phyloP scores from a whole-genome alignment of 2,113 vertebrate species.

The Dasyurus viverrinus region DNA sequence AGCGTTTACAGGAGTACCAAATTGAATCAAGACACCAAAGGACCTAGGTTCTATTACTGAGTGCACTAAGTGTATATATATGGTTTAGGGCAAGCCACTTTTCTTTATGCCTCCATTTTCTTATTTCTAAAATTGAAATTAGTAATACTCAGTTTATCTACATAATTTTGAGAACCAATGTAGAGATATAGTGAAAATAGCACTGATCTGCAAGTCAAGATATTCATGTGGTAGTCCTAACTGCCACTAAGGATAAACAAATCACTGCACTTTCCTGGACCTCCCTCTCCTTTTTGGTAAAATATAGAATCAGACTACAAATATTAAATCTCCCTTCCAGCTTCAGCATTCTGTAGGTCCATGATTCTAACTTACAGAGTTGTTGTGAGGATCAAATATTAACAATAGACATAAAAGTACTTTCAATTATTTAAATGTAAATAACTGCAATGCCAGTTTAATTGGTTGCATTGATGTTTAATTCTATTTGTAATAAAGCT shows the following conservation, averaged over 20 bases:
- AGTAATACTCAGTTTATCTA: background rate
- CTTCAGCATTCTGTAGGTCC: background rate
- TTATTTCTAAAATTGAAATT: slow-evolving; percentile 25
- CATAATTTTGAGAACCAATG: background rate
- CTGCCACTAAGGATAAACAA: background rate
- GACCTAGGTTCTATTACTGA: background rate
- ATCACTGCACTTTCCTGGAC: background rate
- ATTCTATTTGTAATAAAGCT: background rate
- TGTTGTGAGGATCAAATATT: background rate
- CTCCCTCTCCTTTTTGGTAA: background rate
- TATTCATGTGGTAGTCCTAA: background rate
- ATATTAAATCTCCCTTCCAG: background rate
- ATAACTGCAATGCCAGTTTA: background rate
- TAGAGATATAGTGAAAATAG: background rate
- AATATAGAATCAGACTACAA: background rate
- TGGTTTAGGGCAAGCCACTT: slow-evolving; percentile 26
- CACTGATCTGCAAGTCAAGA: background rate
- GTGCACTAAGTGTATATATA: slow-evolving; percentile 27
- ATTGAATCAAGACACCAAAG: background rate
- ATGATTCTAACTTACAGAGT: background rate
- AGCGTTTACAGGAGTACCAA: background rate
- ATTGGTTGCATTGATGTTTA: slow-evolving; percentile 1
- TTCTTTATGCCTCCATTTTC: slow-evolving; percentile 12
- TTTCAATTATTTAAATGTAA: slow-evolving; percentile 6
- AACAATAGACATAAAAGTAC: slow-evolving; percentile 33